Conservation (phyloP, 2,888 invertebrate genomes). For the Tuberolachnus salignus region DNA sequence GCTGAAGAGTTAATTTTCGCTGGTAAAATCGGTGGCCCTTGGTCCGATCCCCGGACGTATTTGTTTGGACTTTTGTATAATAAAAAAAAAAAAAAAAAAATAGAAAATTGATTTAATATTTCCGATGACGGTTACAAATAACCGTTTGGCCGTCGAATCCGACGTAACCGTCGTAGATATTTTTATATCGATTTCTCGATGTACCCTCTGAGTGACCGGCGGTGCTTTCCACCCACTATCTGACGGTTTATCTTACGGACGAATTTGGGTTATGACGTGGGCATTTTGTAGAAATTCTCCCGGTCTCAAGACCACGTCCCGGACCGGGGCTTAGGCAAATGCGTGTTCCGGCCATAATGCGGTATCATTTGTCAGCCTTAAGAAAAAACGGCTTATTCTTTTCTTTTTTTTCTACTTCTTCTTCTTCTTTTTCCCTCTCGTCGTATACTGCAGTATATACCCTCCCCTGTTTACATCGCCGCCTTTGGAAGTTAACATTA, state of each 20-base stretch:
- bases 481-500: constrained; percentile 34
- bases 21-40: no score
- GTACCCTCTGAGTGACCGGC: no score
- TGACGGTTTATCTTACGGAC: not conserved
- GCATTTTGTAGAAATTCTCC: constrained; percentile 31
- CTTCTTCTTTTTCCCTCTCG: constrained; percentile 9
- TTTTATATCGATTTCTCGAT: no score
- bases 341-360: constrained; percentile 29
- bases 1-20: no score
- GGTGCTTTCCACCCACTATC: not conserved
- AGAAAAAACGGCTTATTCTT: constrained; percentile 41
- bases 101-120: no score
- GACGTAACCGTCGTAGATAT: no score
- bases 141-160: no score
- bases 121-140: no score
- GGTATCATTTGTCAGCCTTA: constrained; percentile 52
- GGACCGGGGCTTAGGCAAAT: constrained; percentile 42
- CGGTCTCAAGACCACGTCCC: constrained; percentile 3
- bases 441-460: not conserved
- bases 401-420: no score
- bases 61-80: no score
- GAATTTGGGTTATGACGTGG: constrained; percentile 34
- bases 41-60: no score
- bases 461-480: not conserved
- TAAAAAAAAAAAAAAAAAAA: no score